These are phyloP conservation scores for Pseudochaenichthys georgianus DNA, from an alignment of 2,797 vertebrate species.

Conservation along the genomic window DNA sequence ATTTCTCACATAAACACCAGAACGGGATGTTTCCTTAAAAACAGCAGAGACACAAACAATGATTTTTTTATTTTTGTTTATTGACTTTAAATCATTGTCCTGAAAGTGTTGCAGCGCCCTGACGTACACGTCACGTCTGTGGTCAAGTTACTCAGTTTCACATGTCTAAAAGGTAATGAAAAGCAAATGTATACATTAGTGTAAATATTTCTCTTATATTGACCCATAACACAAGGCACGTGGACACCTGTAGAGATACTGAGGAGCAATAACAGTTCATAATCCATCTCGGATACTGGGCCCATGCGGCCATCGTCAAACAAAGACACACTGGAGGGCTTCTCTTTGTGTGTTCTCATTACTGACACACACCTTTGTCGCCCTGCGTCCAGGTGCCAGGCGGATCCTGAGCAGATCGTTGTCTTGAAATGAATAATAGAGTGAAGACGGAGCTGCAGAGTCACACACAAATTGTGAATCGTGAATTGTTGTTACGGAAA, in stretches of 20 bases:
- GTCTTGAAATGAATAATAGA: conserved; percentile 55
- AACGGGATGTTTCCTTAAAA: too few species aligned
- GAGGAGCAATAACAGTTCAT: conserved; percentile 55
- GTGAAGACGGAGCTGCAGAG: not conserved
- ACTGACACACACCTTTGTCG: conserved; percentile 61
- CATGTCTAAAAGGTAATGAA: conserved; percentile 50
- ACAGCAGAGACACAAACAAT: too few species aligned
- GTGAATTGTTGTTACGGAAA: too few species aligned
- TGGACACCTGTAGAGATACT: conserved; percentile 68
- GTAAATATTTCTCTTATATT: conserved; percentile 62
- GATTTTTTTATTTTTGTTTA: conserved; percentile 36
- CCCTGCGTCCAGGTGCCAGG: conserved; percentile 10
- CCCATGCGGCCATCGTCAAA: conserved; percentile 72
- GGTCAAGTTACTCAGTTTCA: conserved; percentile 54
- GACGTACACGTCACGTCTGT: conserved; percentile 28
- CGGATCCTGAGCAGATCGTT: conserved; percentile 72
- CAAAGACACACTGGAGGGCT: not conserved
- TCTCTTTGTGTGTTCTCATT: conserved; percentile 31
- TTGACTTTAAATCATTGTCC: conserved; percentile 64
- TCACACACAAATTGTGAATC: conserved; percentile 29
- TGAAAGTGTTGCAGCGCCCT: conserved; percentile 24
- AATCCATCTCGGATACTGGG: conserved; percentile 64
- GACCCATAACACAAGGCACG: conserved; percentile 81
- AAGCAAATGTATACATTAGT: conserved; percentile 63
- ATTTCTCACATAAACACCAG: too few species aligned